Percentiles rank a stretch among this genome's conserved stretches.
These are phyloP conservation scores for Catajapyx aquilonaris DNA, from an alignment of 1,140 invertebrate genomes.

Conservation along the genomic window DNA sequence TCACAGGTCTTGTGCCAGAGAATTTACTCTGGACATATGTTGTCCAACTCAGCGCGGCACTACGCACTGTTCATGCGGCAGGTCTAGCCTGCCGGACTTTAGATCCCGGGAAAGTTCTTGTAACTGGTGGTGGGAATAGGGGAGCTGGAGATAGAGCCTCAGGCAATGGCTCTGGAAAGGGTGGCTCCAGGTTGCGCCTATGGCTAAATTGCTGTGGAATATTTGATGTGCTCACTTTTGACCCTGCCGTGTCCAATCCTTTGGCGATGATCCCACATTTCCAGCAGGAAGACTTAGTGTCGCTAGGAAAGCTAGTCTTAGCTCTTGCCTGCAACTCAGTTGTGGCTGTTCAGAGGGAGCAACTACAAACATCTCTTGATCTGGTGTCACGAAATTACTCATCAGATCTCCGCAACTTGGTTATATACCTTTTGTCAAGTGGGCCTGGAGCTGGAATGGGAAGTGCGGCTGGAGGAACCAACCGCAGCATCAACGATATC, in stretches of 20 bases:
- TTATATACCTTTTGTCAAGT: constrained; percentile 55
- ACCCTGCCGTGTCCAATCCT: constrained; percentile 35
- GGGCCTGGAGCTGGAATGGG: constrained; percentile 5
- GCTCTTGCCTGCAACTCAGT: constrained; percentile 77
- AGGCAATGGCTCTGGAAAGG: too few relatives aligned
- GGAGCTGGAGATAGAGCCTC: too few relatives aligned
- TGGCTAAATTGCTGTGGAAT: constrained; percentile 64
- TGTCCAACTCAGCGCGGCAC: constrained; percentile 84
- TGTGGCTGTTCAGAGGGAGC: constrained; percentile 62
- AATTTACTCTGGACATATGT: constrained; percentile 86
- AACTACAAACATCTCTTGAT: constrained; percentile 68
- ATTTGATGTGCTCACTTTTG: constrained; percentile 64
- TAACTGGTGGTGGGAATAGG: constrained; percentile 38
- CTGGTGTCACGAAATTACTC: constrained; percentile 76
- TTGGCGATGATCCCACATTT: constrained; percentile 51
- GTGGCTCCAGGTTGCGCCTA: too few relatives aligned
- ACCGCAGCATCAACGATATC: constrained; percentile 75
- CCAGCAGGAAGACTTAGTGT: constrained; percentile 80
- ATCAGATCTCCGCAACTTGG: constrained; percentile 77
- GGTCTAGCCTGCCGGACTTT: constrained; percentile 44
- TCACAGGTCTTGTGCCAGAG: constrained; percentile 49
- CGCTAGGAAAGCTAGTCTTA: constrained; percentile 75
- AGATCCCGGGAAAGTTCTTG: constrained; percentile 78
- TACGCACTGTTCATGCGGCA: constrained; percentile 74
- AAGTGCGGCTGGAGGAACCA: too few relatives aligned